Conservation (phyloP, 2,113 vertebrate genomes). For the Odocoileus virginianus region DNA sequence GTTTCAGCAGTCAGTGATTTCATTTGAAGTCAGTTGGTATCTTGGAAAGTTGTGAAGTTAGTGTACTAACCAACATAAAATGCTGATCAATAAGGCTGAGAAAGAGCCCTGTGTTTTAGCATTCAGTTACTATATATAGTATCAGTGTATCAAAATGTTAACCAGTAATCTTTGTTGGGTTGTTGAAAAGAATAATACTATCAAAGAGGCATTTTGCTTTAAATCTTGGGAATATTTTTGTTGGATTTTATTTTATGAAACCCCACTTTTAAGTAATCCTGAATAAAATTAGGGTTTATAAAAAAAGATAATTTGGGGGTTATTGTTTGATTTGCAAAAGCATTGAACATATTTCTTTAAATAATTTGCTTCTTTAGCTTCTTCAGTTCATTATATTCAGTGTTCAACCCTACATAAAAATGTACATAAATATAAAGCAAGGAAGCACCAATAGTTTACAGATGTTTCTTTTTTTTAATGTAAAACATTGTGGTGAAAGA, state of each 20-base stretch:
- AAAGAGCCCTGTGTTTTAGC: background rate
- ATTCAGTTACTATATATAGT: background rate
- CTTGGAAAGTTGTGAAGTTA: conserved; percentile 15
- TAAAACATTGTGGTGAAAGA: background rate
- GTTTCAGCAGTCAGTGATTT: background rate
- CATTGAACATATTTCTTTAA: background rate
- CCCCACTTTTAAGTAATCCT: background rate
- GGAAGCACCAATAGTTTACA: background rate
- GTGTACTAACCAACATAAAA: background rate
- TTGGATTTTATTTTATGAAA: background rate
- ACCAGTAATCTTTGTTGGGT: background rate
- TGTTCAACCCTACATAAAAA: background rate
- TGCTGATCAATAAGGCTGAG: background rate
- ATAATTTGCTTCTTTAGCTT: background rate
- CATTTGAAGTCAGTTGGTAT: background rate
- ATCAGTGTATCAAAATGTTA: background rate
- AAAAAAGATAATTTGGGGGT: background rate
- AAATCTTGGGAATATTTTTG: background rate
- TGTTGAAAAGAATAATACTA: background rate
- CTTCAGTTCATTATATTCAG: background rate
- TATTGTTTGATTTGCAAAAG: background rate
- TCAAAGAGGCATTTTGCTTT: background rate
- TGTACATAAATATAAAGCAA: background rate
- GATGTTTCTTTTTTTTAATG: background rate
- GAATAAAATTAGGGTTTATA: background rate